These are phyloP conservation scores for Drosophila sucinea DNA, from an alignment of 1,140 invertebrate species.

Conservation along the genomic window DNA sequence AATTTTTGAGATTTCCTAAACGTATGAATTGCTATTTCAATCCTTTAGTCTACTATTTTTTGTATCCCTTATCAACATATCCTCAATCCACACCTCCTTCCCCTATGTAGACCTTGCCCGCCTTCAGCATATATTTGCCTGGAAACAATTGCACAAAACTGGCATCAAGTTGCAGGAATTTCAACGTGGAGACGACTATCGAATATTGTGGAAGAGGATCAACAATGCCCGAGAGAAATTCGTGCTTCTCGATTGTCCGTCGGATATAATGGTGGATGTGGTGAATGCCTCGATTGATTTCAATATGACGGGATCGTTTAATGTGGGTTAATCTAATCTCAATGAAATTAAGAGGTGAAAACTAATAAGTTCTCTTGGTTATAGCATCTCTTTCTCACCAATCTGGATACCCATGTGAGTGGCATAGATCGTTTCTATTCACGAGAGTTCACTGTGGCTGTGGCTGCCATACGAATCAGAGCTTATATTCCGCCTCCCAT, in stretches of 20 bases:
- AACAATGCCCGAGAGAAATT: slow-evolving; percentile 86
- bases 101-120: slow-evolving; percentile 54
- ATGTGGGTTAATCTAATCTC: slow-evolving; percentile 49
- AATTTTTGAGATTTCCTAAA: too few species aligned
- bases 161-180: slow-evolving; percentile 85
- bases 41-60: too few species aligned
- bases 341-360: background rate
- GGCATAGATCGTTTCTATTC: slow-evolving; percentile 68
- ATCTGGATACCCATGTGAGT: slow-evolving; percentile 62
- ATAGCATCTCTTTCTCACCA: slow-evolving; percentile 69
- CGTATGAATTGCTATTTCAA: too few species aligned
- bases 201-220: slow-evolving; percentile 88
- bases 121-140: slow-evolving; percentile 66
- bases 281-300: slow-evolving; percentile 64
- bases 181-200: slow-evolving; percentile 73
- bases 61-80: background rate
- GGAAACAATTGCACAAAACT: slow-evolving; percentile 70
- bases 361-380: background rate
- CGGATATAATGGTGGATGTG: slow-evolving; percentile 85
- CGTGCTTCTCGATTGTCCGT: slow-evolving; percentile 89
- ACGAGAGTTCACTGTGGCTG: slow-evolving; percentile 47
- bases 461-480: slow-evolving; percentile 62
- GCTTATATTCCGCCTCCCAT: slow-evolving; percentile 61
- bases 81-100: background rate
- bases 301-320: slow-evolving; percentile 78